Base-by-base conservation (phyloP, 1,140 invertebrate species). In the Littorina saxatilis region DNA sequence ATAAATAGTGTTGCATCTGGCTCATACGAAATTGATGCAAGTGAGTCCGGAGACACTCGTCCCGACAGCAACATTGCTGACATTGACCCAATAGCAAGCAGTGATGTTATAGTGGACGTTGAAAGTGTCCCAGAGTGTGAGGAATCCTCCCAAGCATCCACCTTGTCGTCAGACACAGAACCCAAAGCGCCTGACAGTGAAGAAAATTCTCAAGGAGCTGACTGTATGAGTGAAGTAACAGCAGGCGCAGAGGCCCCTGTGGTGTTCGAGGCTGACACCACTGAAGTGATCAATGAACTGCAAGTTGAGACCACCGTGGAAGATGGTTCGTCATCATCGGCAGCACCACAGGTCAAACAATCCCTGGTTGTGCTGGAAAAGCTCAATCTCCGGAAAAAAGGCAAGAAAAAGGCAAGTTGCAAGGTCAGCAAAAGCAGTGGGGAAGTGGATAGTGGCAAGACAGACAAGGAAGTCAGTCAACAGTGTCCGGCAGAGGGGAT, bases 291-390 rank as follows among this genome's bases (percentile, higher is more conserved):
- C 27, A 39, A 50, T 39, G 50, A 79, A 50, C 29, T 76, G 35
- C 29, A 75, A 32, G 52, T 55, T 23, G 63, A 35, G 29, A 61
- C n/a, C 32, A 75, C 61, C 9, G 76, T 29, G 50, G 76, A 77
- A 17, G 63, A 61, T 27, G 40, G 68, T n/a, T 11, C 55, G 27
- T 35, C 15, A 11, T 61, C 50, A n/a, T 35, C 79, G 52, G 40
- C 27, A 20, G 55, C 37, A 39, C n/a, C 79, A 40, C 68, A 55
- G 23, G 55, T 70, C 2, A 75, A 70, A 72, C 55, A 70, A n/a
- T 32, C 73, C 55, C 55, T 70, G 20, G 61, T 63, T 27, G 32
- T 76, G 32, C 35, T 80, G 23, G 79, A 80, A 58, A 80, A 80
- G 39, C 32, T 77, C 32, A 50, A 77, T 37, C 29, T 77, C 27